These are phyloP conservation scores for Abrostola tripartita DNA, from an alignment of 2,888 invertebrate genomes.

Conservation along the genomic window DNA sequence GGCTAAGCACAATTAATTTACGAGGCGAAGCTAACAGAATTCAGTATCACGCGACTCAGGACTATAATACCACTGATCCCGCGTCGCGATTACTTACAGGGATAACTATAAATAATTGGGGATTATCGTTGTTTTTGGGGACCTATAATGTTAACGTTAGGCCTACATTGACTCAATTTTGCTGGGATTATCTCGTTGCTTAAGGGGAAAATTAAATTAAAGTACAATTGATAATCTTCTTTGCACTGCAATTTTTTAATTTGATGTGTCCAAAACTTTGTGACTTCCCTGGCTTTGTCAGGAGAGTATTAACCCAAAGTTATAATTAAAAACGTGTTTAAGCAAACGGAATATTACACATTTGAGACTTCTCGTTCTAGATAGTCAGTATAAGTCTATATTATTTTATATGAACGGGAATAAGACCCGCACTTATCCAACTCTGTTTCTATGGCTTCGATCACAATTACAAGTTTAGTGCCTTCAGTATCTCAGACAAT, in stretches of 20 bases:
- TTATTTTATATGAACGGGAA: too few species aligned
- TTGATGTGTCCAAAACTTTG: neutral
- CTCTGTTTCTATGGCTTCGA: too few species aligned
- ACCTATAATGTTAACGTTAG: constrained; percentile 28
- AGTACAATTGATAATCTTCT: neutral
- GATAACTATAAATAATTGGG: constrained; percentile 62
- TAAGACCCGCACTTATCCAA: too few species aligned
- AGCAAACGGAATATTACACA: too few species aligned
- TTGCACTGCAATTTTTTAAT: neutral
- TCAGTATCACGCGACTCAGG: constrained; percentile 18
- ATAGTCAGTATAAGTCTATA: too few species aligned
- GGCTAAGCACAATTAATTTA: constrained; percentile 37
- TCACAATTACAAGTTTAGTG: too few species aligned
- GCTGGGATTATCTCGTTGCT: neutral
- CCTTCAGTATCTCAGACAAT: too few species aligned
- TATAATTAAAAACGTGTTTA: too few species aligned
- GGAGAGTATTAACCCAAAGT: too few species aligned
- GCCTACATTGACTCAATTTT: constrained; percentile 24
- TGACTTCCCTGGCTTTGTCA: too few species aligned
- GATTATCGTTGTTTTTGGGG: constrained; percentile 47
- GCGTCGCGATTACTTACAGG: constrained; percentile 41
- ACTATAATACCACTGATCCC: constrained; percentile 33
- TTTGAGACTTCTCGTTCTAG: too few species aligned
- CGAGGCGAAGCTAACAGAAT: constrained; percentile 27
- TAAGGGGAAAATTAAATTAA: neutral